Conservation (phyloP, 2,797 vertebrate species). For the Chaetophractus vellerosus region DNA sequence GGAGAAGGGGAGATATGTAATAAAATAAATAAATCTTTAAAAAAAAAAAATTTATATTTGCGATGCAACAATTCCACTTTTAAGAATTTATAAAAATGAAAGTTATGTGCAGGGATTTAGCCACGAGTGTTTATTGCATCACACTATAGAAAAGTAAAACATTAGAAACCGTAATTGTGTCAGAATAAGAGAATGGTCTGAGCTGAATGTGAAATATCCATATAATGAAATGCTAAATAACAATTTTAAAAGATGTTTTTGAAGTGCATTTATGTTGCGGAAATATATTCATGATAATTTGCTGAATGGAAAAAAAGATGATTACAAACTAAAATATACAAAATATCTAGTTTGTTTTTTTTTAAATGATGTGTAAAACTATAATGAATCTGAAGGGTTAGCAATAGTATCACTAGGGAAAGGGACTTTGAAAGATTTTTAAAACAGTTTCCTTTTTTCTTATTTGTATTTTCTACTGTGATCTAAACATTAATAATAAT, state of each 20-base stretch:
- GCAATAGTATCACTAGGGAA: background rate
- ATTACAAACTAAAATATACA: background rate
- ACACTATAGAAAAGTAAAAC: slow-evolving; percentile 50
- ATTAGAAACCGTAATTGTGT: slow-evolving; percentile 30
- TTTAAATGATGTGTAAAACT: background rate
- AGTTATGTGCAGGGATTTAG: background rate
- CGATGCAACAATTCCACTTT: background rate
- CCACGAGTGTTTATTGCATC: background rate
- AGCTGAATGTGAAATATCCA: background rate
- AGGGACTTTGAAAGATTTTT: slow-evolving; percentile 7
- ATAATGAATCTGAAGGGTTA: background rate
- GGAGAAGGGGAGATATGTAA: too few relatives aligned
- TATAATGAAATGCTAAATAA: slow-evolving; percentile 41
- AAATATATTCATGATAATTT: background rate
- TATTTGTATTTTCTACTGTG: background rate
- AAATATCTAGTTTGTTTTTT: background rate
- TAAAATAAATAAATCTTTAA: too few relatives aligned
- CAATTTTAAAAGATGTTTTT: slow-evolving; percentile 31
- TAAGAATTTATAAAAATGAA: slow-evolving; percentile 31
- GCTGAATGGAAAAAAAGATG: background rate
- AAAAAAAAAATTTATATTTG: slow-evolving; percentile 53
- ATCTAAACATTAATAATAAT: slow-evolving; percentile 35
- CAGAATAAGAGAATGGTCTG: background rate
- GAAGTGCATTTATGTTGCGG: background rate
- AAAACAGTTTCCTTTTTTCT: background rate